Evolutionary conservation across 2,888 invertebrate genomes (phyloP).

Genomic region (Brenthis ino): DNA sequence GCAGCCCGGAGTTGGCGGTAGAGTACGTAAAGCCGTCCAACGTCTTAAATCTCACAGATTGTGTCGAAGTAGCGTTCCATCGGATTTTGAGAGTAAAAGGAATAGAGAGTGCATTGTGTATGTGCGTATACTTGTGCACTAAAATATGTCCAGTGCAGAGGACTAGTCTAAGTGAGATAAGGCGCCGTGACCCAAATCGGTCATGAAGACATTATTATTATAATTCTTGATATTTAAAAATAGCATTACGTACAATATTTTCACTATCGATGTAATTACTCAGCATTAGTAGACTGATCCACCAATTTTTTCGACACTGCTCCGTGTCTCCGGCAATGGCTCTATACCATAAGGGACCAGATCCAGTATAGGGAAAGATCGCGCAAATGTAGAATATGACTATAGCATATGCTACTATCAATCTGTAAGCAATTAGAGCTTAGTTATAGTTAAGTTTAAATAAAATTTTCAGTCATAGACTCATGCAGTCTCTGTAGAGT

Average conservation of each 20-base stretch:
- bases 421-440: constrained; percentile 55
- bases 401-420: constrained; percentile 81
- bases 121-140: too few species aligned
- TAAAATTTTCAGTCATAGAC: neutral
- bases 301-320: constrained; percentile 83
- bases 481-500: too few species aligned
- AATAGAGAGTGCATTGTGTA: too few species aligned
- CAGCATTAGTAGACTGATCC: constrained; percentile 83
- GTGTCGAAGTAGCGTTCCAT: too few species aligned
- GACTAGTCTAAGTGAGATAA: too few species aligned
- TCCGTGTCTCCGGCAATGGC: constrained; percentile 72
- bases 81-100: too few species aligned
- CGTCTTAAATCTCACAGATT: too few species aligned
- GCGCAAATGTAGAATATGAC: constrained; percentile 82
- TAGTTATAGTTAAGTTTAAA: too few species aligned
- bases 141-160: too few species aligned
- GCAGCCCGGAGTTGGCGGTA: too few species aligned
- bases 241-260: constrained; percentile 75
- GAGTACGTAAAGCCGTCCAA: too few species aligned
- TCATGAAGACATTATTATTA: neutral
- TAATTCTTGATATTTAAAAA: neutral
- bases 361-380: constrained; percentile 79
- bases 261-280: constrained; percentile 83
- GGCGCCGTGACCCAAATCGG: too few species aligned
- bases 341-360: constrained; percentile 83